Evolutionary conservation across 2,113 vertebrate genomes (phyloP), one percentile per base, ranked within the genome.

Genomic region (Melanotaenia duboulayi): DNA sequence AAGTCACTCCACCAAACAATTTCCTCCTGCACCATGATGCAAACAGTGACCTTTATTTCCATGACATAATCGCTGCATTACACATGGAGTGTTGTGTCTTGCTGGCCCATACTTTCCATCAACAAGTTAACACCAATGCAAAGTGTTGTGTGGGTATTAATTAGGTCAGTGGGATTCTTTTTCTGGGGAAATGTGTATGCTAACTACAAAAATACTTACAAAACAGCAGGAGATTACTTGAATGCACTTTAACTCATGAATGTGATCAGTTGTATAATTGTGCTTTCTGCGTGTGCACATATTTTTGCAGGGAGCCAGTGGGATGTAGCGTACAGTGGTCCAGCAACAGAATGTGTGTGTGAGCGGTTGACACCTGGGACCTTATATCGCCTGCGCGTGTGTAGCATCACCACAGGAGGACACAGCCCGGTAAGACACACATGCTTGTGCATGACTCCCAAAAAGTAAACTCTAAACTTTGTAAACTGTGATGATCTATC

Each of bases 331-430:
- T 99, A 98, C 66, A 97, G 95, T 20, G 98, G 98, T 52, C 95
- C 96, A 0, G 95, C 95, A 56, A 96, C 94, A 46, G 95, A 97
- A 71, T 95, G 96, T 76, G 92, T 94, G 67, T 96, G 95, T 82
- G 94, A 95, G 89, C 93, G 94, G 78, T 93, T 98, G 94, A 96
- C 95, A 85, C 95, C 97, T 65, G 96, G 96, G 85, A 98, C 96
- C 90, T 92, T 94, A 90, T 99, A 98, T 88, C 94, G 93, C 72
- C 94, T 99, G 70, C 96, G 98, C 39, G 94, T 96, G 19, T 97
- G 97, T 92, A 97, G 96, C 90, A 96, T 97, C 94, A 96, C 96
- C 89, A 97, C 96, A 25, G 98, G 97, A 2, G 98, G 98, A 40
- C 97, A 98, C 91, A 98, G 98, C 84, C 96, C 95, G 94, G 97